A percentile compares a stretch with the other conserved stretches of the same genome.
phyloP scores from a whole-genome alignment of 2,113 vertebrate species.

The Microtus richardsoni region DNA sequence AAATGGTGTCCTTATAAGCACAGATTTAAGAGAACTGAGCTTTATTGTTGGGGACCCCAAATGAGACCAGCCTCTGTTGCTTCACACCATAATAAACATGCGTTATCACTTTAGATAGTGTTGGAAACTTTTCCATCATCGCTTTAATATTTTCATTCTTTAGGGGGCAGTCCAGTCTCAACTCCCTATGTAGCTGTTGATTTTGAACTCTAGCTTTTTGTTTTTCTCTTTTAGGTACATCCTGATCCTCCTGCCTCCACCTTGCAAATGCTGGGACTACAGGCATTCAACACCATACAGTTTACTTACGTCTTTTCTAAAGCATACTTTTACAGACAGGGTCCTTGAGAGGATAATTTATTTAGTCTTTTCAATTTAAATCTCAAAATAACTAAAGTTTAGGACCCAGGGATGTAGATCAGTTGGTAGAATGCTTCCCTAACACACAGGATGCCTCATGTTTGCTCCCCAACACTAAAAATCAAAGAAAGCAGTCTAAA shows the following conservation, averaged over 20 bases:
- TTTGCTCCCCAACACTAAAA: background rate
- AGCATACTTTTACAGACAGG: background rate
- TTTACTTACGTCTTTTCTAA: background rate
- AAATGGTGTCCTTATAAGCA: slow-evolving; percentile 36
- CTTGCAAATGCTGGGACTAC: background rate
- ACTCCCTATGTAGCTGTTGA: background rate
- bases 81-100: background rate
- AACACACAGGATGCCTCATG: background rate
- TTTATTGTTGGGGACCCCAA: background rate
- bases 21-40: background rate
- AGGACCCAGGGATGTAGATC: background rate
- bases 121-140: background rate
- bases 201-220: background rate
- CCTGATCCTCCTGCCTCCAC: background rate
- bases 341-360: slow-evolving; percentile 29
- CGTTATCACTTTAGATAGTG: background rate
- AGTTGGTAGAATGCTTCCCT: background rate
- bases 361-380: slow-evolving; percentile 41
- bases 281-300: background rate
- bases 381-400: background rate
- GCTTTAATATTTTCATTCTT: background rate
- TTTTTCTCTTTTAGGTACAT: background rate
- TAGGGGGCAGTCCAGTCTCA: background rate
- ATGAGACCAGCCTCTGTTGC: background rate
- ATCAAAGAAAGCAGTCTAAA: background rate